Conservation (phyloP, 2,888 invertebrate species). For the Masnerella sp. region DNA sequence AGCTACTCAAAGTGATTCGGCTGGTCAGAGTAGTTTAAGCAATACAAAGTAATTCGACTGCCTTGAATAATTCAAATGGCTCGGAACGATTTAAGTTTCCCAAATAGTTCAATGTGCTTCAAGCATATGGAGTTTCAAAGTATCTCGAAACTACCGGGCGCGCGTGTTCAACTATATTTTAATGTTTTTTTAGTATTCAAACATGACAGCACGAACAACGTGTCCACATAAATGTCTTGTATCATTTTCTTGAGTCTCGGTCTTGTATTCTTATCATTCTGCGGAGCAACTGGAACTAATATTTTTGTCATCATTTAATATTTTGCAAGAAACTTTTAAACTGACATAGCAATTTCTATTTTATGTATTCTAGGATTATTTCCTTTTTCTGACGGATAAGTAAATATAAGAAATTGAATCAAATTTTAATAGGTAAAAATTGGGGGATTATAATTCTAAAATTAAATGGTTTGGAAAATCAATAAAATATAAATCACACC, state of each 20-base stretch:
- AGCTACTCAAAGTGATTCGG: constrained; percentile 40
- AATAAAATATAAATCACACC: too few relatives aligned
- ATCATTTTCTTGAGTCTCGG: constrained; percentile 1
- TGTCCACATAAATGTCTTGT: constrained; percentile 14
- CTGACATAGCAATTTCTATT: not conserved
- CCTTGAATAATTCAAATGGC: constrained; percentile 52
- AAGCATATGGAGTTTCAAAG: constrained; percentile 52
- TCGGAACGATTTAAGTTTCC: constrained; percentile 51
- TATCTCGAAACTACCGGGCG: constrained; percentile 33
- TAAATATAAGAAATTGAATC: not conserved
- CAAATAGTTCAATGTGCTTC: constrained; percentile 48
- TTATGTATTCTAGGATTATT: not conserved
- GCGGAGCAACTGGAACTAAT: not conserved
- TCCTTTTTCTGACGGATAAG: too few relatives aligned
- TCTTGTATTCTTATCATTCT: constrained; percentile 5
- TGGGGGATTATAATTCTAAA: too few relatives aligned
- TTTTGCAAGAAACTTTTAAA: constrained; percentile 5
- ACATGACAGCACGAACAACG: constrained; percentile 15
- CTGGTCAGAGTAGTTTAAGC: constrained; percentile 38
- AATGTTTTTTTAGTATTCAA: constrained; percentile 36
- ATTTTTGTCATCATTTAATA: constrained; percentile 1
- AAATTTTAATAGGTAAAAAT: not conserved
- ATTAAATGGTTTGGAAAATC: too few relatives aligned
- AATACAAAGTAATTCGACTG: constrained; percentile 53
- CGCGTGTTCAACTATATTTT: constrained; percentile 33